Conservation (phyloP, 2,797 vertebrate genomes). For the Oryzias sinensis region DNA sequence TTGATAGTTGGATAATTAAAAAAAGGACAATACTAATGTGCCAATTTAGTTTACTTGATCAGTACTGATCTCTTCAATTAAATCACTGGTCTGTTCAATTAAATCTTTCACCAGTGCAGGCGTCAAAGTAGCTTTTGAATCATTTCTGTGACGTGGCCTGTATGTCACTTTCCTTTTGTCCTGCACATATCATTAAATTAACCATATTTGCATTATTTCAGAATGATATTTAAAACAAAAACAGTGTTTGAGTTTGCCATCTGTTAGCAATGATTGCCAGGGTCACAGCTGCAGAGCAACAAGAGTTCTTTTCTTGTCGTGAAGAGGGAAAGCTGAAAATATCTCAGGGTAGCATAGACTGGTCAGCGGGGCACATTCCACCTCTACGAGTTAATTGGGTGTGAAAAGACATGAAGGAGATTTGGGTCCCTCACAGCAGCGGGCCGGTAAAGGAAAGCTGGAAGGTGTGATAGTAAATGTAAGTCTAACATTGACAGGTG, state of each 20-base stretch:
- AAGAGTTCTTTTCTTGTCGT: conserved; percentile 61
- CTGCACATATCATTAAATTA: background rate
- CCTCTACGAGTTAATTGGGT: conserved; percentile 72
- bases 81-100: too few species aligned
- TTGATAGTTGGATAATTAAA: too few species aligned
- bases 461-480: conserved; percentile 56
- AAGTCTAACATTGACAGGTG: conserved; percentile 51
- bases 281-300: conserved; percentile 55
- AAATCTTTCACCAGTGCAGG: too few species aligned
- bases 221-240: conserved; percentile 13
- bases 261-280: conserved; percentile 47
- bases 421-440: conserved; percentile 50
- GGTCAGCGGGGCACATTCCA: conserved; percentile 65
- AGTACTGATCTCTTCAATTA: too few species aligned
- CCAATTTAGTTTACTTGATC: too few species aligned
- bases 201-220: conserved; percentile 6
- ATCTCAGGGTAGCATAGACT: conserved; percentile 43
- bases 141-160: too few species aligned
- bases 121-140: too few species aligned
- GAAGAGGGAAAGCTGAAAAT: conserved; percentile 49
- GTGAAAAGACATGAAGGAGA: conserved; percentile 72
- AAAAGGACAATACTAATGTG: too few species aligned
- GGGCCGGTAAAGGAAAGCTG: conserved; percentile 35
- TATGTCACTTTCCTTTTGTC: background rate
- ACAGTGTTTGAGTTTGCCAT: conserved; percentile 27